Base-by-base conservation (phyloP, 2,113 vertebrate genomes). In the Mesocricetus auratus region DNA sequence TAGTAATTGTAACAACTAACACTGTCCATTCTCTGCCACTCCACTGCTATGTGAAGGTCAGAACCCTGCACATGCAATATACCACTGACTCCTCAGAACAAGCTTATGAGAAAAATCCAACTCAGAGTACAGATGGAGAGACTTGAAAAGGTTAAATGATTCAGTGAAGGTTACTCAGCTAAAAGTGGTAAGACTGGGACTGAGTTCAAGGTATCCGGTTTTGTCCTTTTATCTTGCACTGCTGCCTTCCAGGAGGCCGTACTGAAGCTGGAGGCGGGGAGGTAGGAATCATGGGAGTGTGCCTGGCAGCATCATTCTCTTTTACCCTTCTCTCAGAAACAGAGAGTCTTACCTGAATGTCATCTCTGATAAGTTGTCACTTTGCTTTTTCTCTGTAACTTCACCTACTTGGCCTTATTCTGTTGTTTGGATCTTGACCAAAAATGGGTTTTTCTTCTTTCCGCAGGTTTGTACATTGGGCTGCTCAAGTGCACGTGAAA, bases 321-420 rank as follows among this genome's bases (percentile, higher is more conserved):
- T 29, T 26, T 0, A 15, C 15, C 29, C 8, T 10, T 31, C 12
- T 56, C 33, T 15, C 45, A 8, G 36, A 56, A 58, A 53, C 19
- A 66, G 24, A 81, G 88, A 94, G 33, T 62, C 71, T 77, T 29
- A 62, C 50, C 19, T 64, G 64, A 91, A 58, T 66, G 11, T 56
- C 69, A 56, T 56, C 45, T n/a, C 89, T 91, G 60, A 89, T 22
- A 81, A 39, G 13, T 36, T 81, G 78, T 75, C 58, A 79, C 83
- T 87, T 69, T 53, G 50, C 83, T 94, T 89, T 39, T 91, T 71
- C 50, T 94, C 47, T 17, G 33, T 94, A 85, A 91, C 19, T 94
- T 96, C n/a, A 91, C 71, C 86, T 82, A 56, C 29, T 81, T 97
- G 93, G 93, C 93, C 85, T 93, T 89, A 77, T 94, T 96, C 56